phyloP scores from a whole-genome alignment of 35 echinoderm and acorn worm genomes.

The Ptychodera flava region DNA sequence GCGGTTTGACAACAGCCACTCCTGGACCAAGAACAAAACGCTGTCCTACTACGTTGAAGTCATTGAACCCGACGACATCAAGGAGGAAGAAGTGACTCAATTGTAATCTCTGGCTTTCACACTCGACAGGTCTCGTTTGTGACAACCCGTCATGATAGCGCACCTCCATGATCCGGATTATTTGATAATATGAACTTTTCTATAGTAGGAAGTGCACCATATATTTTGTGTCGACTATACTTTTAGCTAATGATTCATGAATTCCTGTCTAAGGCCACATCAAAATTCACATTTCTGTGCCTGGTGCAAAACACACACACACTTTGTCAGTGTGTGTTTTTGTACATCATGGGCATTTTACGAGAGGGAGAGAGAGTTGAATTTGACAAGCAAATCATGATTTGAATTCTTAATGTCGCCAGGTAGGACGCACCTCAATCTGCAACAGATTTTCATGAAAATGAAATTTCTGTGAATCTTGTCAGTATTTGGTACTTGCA shows the following conservation, averaged over 20 bases:
- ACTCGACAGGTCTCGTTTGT: neutral
- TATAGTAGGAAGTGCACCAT: neutral
- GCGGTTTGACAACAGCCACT: constrained; percentile 69
- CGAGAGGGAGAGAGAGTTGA: too few species aligned
- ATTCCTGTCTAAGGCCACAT: neutral
- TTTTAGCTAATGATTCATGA: neutral
- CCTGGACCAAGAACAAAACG: constrained; percentile 61
- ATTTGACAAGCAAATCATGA: too few species aligned
- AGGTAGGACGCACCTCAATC: too few species aligned
- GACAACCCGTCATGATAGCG: neutral
- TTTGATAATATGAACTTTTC: neutral
- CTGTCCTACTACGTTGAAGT: constrained; percentile 49
- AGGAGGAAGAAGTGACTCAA: constrained; percentile 13
- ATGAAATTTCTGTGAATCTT: too few species aligned
- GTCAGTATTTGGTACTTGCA: too few species aligned
- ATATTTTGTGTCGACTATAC: neutral
- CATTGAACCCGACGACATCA: constrained; percentile 39
- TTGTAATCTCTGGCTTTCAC: neutral
- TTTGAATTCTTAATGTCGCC: too few species aligned
- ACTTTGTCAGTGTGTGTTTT: too few species aligned
- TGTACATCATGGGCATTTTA: too few species aligned
- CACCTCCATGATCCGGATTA: neutral
- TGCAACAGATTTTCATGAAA: too few species aligned
- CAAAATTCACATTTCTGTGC: too few species aligned
- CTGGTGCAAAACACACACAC: too few species aligned